Base-by-base conservation (phyloP, 2,888 invertebrate species). In the Acrobasis consociella region DNA sequence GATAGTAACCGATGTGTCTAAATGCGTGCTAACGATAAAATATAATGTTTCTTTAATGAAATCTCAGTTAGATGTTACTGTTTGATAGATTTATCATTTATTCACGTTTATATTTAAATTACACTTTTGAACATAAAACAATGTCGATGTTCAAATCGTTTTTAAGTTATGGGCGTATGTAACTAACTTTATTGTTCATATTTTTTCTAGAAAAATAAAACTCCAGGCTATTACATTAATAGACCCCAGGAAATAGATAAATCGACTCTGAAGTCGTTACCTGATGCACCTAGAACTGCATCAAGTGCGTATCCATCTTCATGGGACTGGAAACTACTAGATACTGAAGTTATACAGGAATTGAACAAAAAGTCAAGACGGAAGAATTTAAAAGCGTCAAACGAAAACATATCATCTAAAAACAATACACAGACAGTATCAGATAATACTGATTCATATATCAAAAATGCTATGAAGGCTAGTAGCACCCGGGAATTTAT, bases 251-350 rank as follows among this genome's bases (percentile, higher is more conserved):
- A 98, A 82, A 93, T 98, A 66, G 97, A 98, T 75, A 93, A 95
- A 70, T 94, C 94, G 64, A 88, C 95, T 56, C 89, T 97, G 38
- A 93, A 94, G 66, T 94, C 94, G 51, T 83, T 97, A 68, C 97
- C 97, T 8, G 97, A 97, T 60, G 97, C 97, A 37, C 97, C 97
- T 1, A 94, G 97, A 76, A 95, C 96, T 11, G 94, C 96, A 3
- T 95, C 95, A 49, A 95, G 94, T 68, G 93, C 94, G 39, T 95
- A 95, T 72, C 95, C 96, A 0, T 87, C 94, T 22, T 93, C 93
- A 62, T 96, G 95, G 94, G 96, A 97, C 73, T 96, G 96, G 96
- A 93, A 93, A 70, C 86, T 96, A 67, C 81, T 96, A 67, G 93
- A 94, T 60, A 87, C 91, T 16, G 91, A 93, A 51, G 86, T 90